Percentiles rank a stretch among this genome's conserved stretches.
These are phyloP conservation scores for Labeo rohita DNA, from an alignment of 2,113 vertebrate genomes.

Conservation along the genomic window DNA sequence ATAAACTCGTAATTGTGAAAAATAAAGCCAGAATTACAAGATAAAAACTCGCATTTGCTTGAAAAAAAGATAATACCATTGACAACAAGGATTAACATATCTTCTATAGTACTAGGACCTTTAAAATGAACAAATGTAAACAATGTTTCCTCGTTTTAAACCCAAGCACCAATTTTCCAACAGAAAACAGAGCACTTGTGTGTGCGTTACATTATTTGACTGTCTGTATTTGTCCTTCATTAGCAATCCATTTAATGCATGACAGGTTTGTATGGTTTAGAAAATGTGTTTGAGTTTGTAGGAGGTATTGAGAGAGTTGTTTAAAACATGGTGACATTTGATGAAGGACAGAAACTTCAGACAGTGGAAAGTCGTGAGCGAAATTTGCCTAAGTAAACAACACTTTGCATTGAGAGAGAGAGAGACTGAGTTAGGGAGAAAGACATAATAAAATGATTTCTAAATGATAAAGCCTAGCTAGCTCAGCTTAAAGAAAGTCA, in stretches of 20 bases:
- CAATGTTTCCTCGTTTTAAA: background rate
- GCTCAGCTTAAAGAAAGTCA: background rate
- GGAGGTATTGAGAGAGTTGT: background rate
- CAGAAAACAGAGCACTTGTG: background rate
- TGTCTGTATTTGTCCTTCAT: background rate
- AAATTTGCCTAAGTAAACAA: constrained; percentile 19
- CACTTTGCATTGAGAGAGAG: background rate
- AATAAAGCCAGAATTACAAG: no score
- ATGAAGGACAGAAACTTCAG: background rate
- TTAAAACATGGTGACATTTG: background rate
- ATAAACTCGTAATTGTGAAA: no score
- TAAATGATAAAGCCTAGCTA: background rate
- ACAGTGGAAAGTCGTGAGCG: background rate
- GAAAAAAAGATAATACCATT: no score
- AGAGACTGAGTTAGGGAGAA: background rate
- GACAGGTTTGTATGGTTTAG: background rate
- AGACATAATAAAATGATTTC: background rate
- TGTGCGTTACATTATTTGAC: constrained; percentile 6
- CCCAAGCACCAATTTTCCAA: background rate
- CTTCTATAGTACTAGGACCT: no score
- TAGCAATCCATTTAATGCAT: background rate
- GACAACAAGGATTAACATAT: no score
- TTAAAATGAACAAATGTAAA: no score
- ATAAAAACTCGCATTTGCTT: no score
- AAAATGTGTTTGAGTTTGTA: background rate